phyloP scores from a whole-genome alignment of 2,888 invertebrate genomes.

The Apotomis turbidana region DNA sequence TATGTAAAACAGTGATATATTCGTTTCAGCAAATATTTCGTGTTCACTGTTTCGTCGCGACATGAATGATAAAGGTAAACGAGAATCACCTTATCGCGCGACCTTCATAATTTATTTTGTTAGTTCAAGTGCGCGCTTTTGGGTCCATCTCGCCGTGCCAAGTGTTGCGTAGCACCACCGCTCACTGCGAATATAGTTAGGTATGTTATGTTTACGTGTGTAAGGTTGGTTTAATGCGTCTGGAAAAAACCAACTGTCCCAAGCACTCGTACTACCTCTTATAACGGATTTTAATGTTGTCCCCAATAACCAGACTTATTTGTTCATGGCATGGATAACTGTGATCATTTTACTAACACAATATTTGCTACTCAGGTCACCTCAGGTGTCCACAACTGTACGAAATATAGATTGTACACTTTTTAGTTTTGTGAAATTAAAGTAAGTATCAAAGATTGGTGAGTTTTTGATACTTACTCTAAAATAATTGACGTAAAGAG shows the following conservation, averaged over 20 bases:
- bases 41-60: conserved; percentile 23
- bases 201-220: conserved; percentile 45
- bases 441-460: too few relatives aligned
- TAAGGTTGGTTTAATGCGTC: conserved; percentile 46
- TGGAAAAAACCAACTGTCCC: conserved; percentile 65
- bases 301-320: conserved; percentile 58
- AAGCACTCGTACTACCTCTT: conserved; percentile 54
- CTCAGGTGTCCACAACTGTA: conserved; percentile 11
- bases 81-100: conserved; percentile 45
- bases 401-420: background rate
- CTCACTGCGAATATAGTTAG: conserved; percentile 19
- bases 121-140: conserved; percentile 36
- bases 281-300: conserved; percentile 66
- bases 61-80: conserved; percentile 49
- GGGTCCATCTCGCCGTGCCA: conserved; percentile 24
- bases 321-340: conserved; percentile 41
- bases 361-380: conserved; percentile 28
- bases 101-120: conserved; percentile 51
- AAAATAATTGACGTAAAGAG: too few relatives aligned
- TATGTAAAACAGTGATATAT: conserved; percentile 5
- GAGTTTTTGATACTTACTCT: too few relatives aligned
- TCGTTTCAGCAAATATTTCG: conserved; percentile 4
- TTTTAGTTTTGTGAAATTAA: too few relatives aligned
- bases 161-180: conserved; percentile 44
- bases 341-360: conserved; percentile 33